Percentiles rank a stretch among this genome's conserved stretches.
Evolutionary conservation across 2,888 invertebrate genomes (phyloP).

Genomic region (Trachelus iudaicus): DNA sequence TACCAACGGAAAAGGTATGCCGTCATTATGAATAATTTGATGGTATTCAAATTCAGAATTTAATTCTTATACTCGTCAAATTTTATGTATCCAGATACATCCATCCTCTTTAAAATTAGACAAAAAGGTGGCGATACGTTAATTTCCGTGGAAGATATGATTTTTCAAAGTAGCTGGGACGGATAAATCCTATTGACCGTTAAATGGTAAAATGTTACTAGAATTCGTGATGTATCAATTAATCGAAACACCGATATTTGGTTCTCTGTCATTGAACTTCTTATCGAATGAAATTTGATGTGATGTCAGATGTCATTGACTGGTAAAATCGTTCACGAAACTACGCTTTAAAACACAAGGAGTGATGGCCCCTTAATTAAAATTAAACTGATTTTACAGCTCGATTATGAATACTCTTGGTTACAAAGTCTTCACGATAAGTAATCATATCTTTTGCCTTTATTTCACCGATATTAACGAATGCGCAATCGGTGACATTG

Average conservation of each 20-base stretch:
- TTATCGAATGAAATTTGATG: background rate
- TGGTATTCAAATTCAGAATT: background rate
- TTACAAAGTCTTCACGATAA: background rate
- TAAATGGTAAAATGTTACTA: background rate
- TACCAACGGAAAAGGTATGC: conserved; percentile 47
- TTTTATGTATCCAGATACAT: too few relatives aligned
- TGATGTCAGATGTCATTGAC: background rate
- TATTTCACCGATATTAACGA: background rate
- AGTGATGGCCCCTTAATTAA: background rate
- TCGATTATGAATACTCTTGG: background rate
- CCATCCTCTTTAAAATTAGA: too few relatives aligned
- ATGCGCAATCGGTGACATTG: background rate
- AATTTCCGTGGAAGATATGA: too few relatives aligned
- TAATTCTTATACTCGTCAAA: background rate
- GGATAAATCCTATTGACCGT: too few relatives aligned
- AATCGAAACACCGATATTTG: background rate
- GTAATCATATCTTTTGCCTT: background rate
- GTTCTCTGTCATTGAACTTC: background rate
- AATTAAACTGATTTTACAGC: background rate
- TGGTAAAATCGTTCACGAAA: background rate
- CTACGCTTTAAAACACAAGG: background rate
- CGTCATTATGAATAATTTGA: background rate
- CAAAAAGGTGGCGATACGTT: too few relatives aligned
- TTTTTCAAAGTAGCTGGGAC: too few relatives aligned
- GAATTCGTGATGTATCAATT: background rate